These are phyloP conservation scores for Neopelma chrysocephalum DNA, from an alignment of 2,797 vertebrate species.

Conservation along the genomic window DNA sequence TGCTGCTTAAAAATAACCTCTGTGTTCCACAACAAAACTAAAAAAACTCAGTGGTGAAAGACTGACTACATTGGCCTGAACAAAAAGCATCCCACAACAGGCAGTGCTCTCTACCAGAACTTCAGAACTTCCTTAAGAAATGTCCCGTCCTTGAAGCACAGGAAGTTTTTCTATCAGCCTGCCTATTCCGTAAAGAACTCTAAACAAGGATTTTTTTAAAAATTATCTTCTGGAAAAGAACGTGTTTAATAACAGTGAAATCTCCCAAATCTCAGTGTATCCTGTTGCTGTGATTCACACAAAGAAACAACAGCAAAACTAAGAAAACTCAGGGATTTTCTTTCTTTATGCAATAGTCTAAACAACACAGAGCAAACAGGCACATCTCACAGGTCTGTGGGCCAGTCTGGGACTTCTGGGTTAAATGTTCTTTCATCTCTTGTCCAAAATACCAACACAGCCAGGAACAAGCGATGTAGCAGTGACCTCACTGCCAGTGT, in stretches of 20 bases:
- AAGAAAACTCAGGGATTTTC: neutral
- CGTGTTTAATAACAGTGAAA: neutral
- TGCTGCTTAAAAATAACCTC: neutral
- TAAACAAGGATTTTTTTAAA: neutral
- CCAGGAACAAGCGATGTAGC: neutral
- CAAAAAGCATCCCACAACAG: neutral
- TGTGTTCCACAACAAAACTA: neutral
- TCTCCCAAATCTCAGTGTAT: neutral
- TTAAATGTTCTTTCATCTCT: neutral
- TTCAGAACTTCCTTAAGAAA: neutral
- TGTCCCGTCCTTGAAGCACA: neutral
- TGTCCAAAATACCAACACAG: neutral
- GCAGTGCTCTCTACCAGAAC: neutral
- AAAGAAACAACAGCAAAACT: neutral
- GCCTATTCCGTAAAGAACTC: neutral
- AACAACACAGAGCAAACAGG: rapidly evolving
- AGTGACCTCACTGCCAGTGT: neutral
- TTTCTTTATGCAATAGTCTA: neutral
- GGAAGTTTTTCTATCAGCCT: neutral
- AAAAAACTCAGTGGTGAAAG: neutral
- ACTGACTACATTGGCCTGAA: neutral
- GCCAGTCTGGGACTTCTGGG: neutral
- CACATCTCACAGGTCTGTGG: neutral
- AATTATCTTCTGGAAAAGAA: neutral
- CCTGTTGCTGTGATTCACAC: neutral